A percentile compares a stretch with the other conserved stretches of the same genome.
Conservation (phyloP, 2,888 invertebrate genomes). For the Caenorhabditis doughertyi region DNA sequence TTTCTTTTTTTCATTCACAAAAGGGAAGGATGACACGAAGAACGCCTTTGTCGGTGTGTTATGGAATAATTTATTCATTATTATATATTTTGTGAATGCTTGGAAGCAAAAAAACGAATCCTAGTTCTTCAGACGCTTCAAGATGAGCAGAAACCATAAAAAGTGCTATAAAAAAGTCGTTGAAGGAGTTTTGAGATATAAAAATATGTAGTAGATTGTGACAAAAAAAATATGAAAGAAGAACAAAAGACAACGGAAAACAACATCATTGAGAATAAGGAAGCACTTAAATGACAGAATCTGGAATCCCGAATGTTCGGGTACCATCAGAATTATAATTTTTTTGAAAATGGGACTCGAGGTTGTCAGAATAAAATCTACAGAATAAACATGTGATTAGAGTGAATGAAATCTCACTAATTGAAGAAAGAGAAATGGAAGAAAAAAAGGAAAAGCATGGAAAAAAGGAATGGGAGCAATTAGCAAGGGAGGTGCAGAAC, state of each 20-base stretch:
- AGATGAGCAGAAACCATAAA: conserved; percentile 25
- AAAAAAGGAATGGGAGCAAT: conserved; percentile 6
- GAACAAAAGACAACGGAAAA: conserved; percentile 15
- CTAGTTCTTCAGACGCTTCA: conserved; percentile 1
- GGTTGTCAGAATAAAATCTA: too few species aligned
- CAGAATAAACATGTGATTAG: conserved; percentile 18
- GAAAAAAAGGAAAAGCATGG: background rate
- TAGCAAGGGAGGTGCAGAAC: conserved; percentile 13
- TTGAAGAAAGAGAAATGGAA: background rate
- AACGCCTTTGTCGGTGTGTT: conserved; percentile 48
- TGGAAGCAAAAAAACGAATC: conserved; percentile 4
- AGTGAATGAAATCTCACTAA: conserved; percentile 5
- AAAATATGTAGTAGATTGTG: conserved; percentile 26
- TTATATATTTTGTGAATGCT: conserved; percentile 47
- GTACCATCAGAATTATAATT: conserved; percentile 5
- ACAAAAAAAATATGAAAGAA: conserved; percentile 22
- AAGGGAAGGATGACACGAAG: conserved; percentile 34
- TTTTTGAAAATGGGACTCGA: background rate
- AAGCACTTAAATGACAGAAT: background rate
- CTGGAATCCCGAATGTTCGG: background rate
- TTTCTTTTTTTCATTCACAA: background rate
- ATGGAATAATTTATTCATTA: conserved; percentile 55
- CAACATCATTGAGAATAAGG: conserved; percentile 21
- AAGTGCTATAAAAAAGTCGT: conserved; percentile 41
- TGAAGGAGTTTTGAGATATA: background rate